Percentiles rank a stretch among this genome's conserved stretches.
Conservation (phyloP, 2,797 vertebrate species). For the Chelon labrosus region DNA sequence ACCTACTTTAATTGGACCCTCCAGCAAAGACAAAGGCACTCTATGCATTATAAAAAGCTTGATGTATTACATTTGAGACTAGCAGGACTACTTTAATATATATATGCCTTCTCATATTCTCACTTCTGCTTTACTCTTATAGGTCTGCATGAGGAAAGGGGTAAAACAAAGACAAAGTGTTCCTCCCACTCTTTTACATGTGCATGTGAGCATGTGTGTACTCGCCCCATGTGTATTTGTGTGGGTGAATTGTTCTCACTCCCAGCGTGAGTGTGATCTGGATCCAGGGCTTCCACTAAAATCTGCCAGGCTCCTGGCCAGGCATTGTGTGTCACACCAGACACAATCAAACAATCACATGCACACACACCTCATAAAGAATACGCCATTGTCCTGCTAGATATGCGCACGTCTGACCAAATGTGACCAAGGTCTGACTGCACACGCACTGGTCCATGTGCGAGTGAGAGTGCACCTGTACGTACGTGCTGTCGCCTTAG, state of each 20-base stretch:
- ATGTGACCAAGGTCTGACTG: not conserved
- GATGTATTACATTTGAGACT: not conserved
- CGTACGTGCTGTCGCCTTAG: not conserved
- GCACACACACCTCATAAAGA: slow-evolving; percentile 31
- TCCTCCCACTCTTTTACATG: slow-evolving; percentile 50
- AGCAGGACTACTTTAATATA: not conserved
- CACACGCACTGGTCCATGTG: not conserved
- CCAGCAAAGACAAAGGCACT: slow-evolving; percentile 1
- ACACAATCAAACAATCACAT: slow-evolving; percentile 22
- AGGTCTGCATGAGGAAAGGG: not conserved
- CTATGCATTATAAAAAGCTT: not conserved
- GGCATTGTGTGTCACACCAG: slow-evolving; percentile 64
- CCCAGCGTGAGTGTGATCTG: slow-evolving; percentile 54
- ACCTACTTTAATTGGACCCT: slow-evolving; percentile 3
- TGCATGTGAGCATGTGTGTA: slow-evolving; percentile 28
- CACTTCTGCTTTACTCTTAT: not conserved
- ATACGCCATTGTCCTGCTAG: slow-evolving; percentile 29
- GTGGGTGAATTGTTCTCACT: slow-evolving; percentile 58
- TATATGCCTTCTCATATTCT: not conserved
- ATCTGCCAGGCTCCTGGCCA: slow-evolving; percentile 63
- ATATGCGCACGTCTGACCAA: slow-evolving; percentile 26
- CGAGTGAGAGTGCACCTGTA: slow-evolving; percentile 5
- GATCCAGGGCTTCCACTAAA: slow-evolving; percentile 64
- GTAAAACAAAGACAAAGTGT: slow-evolving; percentile 34
- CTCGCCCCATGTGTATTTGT: slow-evolving; percentile 20